A percentile compares a stretch with the other conserved stretches of the same genome.
These are phyloP conservation scores for Cyclargus thomasi DNA, from an alignment of 1,140 invertebrate species.

Conservation along the genomic window DNA sequence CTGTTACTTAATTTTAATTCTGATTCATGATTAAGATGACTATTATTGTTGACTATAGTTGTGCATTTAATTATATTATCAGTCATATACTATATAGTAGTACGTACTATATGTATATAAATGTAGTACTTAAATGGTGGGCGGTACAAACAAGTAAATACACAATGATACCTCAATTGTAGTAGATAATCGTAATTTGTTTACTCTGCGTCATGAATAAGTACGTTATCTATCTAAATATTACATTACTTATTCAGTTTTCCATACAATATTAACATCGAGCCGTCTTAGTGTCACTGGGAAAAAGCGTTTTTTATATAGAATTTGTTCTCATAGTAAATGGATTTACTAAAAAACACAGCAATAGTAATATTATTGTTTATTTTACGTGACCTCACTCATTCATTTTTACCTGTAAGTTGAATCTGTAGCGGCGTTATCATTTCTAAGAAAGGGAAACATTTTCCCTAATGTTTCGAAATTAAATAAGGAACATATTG, in stretches of 20 bases:
- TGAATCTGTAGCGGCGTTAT: too few species aligned
- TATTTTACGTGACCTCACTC: too few species aligned
- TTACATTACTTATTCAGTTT: constrained; percentile 11
- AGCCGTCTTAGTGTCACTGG: not conserved
- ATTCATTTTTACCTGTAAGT: too few species aligned
- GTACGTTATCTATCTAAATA: not conserved
- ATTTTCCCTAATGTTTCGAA: constrained; percentile 5
- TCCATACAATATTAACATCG: not conserved
- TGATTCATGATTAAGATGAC: not conserved
- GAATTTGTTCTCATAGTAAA: not conserved
- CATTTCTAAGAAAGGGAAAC: not conserved
- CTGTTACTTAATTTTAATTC: not conserved
- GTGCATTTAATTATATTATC: not conserved
- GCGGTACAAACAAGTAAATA: not conserved
- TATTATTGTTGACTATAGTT: not conserved
- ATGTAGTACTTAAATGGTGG: not conserved
- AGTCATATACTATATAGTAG: too few species aligned
- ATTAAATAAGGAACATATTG: constrained; percentile 2
- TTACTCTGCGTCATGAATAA: constrained; percentile 7
- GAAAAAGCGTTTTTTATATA: not conserved
- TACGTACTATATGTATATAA: not conserved
- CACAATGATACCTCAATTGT: not conserved
- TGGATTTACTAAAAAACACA: too few species aligned
- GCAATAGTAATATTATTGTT: too few species aligned
- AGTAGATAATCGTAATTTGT: constrained; percentile 4